Evolutionary conservation across 2,113 vertebrate species (phyloP), one percentile per base, ranked within the genome.

Genomic region (Lonchura striata): DNA sequence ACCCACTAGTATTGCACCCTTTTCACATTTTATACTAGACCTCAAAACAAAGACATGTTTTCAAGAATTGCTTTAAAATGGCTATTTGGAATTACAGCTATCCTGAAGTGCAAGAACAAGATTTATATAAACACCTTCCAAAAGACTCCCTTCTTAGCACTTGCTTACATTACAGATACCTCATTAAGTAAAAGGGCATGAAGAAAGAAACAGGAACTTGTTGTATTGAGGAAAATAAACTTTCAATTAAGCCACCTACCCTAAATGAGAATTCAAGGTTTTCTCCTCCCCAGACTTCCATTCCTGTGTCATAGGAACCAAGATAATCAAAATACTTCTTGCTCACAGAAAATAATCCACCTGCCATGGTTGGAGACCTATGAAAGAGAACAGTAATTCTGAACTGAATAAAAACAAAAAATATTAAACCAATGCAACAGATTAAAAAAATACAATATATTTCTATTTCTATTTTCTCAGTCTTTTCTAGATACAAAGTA

Each of bases 281-380:
- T 98, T 99, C 99, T 97, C 99, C 99, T 82, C 99, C 99, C 99
- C 99, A 99, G 63, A 99, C 99, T 98, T 99, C 99, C 99, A 99
- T 99, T 95, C 99, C 99, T 56, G 98, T 99, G 96, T 99, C 99
- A 50, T 99, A 99, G 13, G 99, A 99, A 86, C 99, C 99, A 95
- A 99, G 98, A 96, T 99, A 99, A 71, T 98, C 98, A 97, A 99
- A 99, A 93, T 99, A 99, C 63, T 97, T 98, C 97, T 99, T 99
- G 90, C 96, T 98, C 88, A 99, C 98, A 81, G 99, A 98, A 98
- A 99, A 99, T 90, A 99, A 97, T n/a, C 99, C 99, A 42, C 99
- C 99, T 72, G 99, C 99, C 99, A 99, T 99, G 2, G 99, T 99
- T 14, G 99, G 99, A 97, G 99, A 99, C 96, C 99, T 99, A 69